These are phyloP conservation scores for Pelmatolapia mariae DNA, from an alignment of 2,113 vertebrate genomes.

Conservation along the genomic window DNA sequence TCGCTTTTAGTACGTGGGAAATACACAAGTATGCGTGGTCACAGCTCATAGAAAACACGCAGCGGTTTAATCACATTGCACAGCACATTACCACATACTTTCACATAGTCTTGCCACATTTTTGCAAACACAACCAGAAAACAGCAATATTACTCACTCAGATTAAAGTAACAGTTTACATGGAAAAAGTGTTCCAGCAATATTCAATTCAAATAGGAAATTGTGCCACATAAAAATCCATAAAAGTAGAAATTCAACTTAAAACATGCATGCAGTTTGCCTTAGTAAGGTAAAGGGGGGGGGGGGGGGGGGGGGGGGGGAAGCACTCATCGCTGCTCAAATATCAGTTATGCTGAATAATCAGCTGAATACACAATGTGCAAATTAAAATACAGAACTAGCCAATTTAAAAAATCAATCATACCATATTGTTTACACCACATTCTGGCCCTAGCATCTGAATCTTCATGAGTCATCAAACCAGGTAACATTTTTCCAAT, in stretches of 20 bases:
- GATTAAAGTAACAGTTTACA: neutral
- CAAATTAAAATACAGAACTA: neutral
- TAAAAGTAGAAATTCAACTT: neutral
- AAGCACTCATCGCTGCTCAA: neutral
- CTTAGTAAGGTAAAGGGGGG: neutral
- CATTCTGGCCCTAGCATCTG: neutral
- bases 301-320: fast-evolving
- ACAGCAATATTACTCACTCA: neutral
- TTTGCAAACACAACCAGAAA: neutral
- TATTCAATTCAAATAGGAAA: neutral
- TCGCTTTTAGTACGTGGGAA: neutral
- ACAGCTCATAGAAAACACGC: neutral
- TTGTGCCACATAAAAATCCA: neutral
- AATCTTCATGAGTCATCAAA: fast-evolving
- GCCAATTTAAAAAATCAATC: neutral
- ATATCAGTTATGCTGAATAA: neutral
- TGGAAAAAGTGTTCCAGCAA: neutral
- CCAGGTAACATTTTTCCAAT: neutral
- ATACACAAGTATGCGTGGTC: neutral
- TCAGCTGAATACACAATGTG: neutral
- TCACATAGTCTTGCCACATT: neutral
- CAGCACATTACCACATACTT: neutral
- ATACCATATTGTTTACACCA: neutral
- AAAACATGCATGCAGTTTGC: fast-evolving
- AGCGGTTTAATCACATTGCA: neutral